Evolutionary conservation across 1,140 invertebrate genomes (phyloP).

Genomic region (Drosophila ironensis): DNA sequence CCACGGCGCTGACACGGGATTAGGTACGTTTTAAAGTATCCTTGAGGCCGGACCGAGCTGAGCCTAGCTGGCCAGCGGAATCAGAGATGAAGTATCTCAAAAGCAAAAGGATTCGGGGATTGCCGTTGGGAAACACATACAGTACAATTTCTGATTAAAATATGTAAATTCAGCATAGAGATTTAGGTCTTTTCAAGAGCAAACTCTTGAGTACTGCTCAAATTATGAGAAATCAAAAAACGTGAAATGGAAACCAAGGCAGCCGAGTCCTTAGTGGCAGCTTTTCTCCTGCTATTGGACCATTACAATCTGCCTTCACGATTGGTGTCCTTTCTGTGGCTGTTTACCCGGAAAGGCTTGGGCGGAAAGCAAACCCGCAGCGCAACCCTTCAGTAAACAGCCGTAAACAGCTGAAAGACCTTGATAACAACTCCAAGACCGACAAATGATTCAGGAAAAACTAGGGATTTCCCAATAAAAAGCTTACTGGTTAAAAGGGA

Average conservation of each 20-base stretch:
- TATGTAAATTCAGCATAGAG: conserved; percentile 20
- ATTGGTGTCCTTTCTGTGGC: conserved; percentile 11
- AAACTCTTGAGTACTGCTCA: conserved; percentile 10
- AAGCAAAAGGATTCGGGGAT: not conserved
- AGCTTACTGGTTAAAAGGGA: conserved; percentile 25
- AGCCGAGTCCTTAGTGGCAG: not conserved
- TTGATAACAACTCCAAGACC: conserved; percentile 55
- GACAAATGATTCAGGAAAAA: conserved; percentile 30
- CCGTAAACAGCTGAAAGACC: conserved; percentile 47
- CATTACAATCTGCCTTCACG: conserved; percentile 13
- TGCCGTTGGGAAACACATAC: conserved; percentile 29
- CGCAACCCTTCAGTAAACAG: conserved; percentile 18
- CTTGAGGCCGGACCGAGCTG: not conserved
- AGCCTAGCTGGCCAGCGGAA: not conserved
- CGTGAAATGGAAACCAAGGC: conserved; percentile 27
- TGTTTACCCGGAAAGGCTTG: conserved; percentile 11
- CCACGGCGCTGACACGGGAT: conserved; percentile 9
- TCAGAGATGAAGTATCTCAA: conserved; percentile 8
- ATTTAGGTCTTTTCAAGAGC: conserved; percentile 9
- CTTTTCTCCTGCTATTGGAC: not conserved
- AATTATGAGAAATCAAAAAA: conserved; percentile 52
- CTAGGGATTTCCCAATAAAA: conserved; percentile 58
- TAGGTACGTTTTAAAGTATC: conserved; percentile 26
- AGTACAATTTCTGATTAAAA: conserved; percentile 31
- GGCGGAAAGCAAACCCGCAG: too few relatives aligned